Conservation (phyloP, 2,888 invertebrate genomes). For the Tetranychus truncatus region DNA sequence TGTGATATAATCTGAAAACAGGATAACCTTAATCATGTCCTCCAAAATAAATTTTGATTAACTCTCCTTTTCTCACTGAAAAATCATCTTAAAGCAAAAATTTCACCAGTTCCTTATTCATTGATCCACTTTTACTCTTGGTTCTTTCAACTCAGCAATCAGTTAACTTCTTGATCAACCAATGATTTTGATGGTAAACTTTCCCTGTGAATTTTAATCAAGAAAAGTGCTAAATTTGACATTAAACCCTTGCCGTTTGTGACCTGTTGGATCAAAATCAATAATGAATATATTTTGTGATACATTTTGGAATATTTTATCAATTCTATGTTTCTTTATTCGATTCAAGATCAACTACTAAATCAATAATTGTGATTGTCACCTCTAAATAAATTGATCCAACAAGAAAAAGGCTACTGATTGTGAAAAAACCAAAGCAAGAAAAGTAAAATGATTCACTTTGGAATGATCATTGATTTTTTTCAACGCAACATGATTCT, state of each 20-base stretch:
- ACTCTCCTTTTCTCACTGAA: neutral
- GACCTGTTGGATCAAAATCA: no score
- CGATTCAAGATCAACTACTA: neutral
- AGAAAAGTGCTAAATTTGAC: no score
- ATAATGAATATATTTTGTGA: neutral
- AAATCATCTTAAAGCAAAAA: neutral
- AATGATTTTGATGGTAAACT: no score
- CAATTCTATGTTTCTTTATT: neutral
- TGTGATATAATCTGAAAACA: neutral
- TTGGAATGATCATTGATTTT: neutral
- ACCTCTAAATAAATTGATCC: no score
- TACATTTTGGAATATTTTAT: neutral
- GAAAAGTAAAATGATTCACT: neutral
- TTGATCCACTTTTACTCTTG: neutral
- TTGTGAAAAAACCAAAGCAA: no score
- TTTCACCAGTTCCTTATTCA: neutral
- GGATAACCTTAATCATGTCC: neutral
- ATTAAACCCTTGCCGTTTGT: no score
- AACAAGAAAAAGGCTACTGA: no score
- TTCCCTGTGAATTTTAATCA: no score
- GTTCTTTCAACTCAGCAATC: neutral
- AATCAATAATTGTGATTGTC: neutral
- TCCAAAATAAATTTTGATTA: neutral
- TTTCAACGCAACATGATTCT: conserved; percentile 4
- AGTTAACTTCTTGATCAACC: neutral